Conservation (phyloP, 1,140 invertebrate genomes). For the Halesus radiatus region DNA sequence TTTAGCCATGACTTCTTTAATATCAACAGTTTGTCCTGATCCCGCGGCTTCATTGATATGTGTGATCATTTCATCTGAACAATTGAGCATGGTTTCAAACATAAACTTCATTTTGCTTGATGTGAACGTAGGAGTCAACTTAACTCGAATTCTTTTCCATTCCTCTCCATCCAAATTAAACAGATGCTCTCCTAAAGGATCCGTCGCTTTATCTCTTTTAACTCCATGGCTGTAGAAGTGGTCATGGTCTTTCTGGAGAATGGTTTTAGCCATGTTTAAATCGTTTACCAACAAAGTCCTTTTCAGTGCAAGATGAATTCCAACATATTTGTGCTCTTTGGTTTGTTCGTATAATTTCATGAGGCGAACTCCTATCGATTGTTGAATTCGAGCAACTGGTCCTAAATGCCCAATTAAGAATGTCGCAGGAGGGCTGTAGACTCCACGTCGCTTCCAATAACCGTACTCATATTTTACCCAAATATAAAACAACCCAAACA, state of each 20-base stretch:
- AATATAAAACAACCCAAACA: neutral
- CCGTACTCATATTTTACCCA: conserved; percentile 53
- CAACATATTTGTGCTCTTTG: conserved; percentile 44
- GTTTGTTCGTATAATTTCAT: conserved; percentile 37
- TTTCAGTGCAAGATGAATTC: conserved; percentile 61
- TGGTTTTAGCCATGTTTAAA: conserved; percentile 61
- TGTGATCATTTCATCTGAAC: conserved; percentile 59
- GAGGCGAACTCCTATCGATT: conserved; percentile 6
- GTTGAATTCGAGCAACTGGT: conserved; percentile 42
- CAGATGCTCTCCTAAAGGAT: conserved; percentile 70
- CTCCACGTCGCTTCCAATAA: conserved; percentile 64
- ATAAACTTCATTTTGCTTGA: conserved; percentile 69
- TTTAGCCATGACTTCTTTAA: conserved; percentile 58
- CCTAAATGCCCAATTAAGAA: conserved; percentile 69
- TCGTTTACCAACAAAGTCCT: conserved; percentile 69
- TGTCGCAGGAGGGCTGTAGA: conserved; percentile 63
- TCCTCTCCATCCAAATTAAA: conserved; percentile 67
- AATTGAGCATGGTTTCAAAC: conserved; percentile 58
- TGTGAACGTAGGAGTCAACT: conserved; percentile 71
- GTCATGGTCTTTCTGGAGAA: conserved; percentile 74
- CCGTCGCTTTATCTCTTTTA: conserved; percentile 65
- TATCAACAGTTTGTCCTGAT: conserved; percentile 56
- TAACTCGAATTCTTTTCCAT: conserved; percentile 69
- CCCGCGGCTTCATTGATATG: conserved; percentile 6
- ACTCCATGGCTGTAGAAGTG: conserved; percentile 62